Evolutionary conservation across 2,797 vertebrate genomes (phyloP).

Genomic region (Muscicapa striata): DNA sequence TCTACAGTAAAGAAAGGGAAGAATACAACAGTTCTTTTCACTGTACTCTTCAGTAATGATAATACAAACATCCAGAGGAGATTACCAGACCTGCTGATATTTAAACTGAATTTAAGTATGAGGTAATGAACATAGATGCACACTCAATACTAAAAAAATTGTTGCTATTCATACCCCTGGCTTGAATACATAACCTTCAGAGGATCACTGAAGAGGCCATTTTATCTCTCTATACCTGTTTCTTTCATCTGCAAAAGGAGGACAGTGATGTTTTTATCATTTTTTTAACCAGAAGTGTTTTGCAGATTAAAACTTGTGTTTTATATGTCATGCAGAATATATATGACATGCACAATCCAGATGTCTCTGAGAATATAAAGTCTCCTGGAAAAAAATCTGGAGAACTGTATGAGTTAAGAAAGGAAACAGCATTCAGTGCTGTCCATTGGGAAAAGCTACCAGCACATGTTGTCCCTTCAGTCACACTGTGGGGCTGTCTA

Average conservation of each 20-base stretch:
- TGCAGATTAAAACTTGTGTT: neutral
- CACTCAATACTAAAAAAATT: neutral
- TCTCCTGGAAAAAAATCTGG: neutral
- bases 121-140: neutral
- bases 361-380: neutral
- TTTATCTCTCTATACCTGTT: neutral
- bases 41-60: neutral
- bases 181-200: neutral
- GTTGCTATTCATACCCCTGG: neutral
- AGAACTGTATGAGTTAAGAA: neutral
- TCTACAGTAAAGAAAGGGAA: neutral
- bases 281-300: neutral
- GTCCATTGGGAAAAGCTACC: neutral
- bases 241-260: neutral
- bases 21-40: neutral
- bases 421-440: neutral
- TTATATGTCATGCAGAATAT: neutral
- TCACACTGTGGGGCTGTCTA: rapidly evolving
- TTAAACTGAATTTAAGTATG: neutral
- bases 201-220: neutral
- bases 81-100: neutral
- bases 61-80: neutral
- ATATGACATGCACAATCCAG: neutral
- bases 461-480: neutral
- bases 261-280: neutral